Evolutionary conservation across 2,888 invertebrate genomes (phyloP), one percentile per base, ranked within the genome.

Genomic region (Hybos culiciformis): DNA sequence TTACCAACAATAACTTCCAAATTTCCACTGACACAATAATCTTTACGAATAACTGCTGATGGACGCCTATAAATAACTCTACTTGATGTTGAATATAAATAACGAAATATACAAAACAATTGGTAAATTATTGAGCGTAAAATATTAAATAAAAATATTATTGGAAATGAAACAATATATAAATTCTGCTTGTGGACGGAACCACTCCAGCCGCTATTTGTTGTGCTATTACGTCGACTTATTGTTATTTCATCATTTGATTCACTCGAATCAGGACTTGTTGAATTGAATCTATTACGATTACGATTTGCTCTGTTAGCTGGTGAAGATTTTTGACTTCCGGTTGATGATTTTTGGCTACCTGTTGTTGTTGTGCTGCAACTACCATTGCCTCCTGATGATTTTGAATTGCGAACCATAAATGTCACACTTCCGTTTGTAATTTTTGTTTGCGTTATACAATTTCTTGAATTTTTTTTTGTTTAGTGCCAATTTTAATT

Each of bases 121-220:
- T 87, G 84, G 70, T 87, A 87, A 56, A 87, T 74, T 60, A 87
- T 70, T 50, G 84, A 80, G 58, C 86, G 78, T 56, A 88, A 68
- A 58, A 87, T 74, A 66, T 85, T 86, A 68, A 87, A 88, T 54
- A 87, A 72, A 68, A 87, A 78, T 63, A 88, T 83, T 54, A 88
- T 77, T 47, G 87, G 87, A 68, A 85, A 84, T 55, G 87, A 87
- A 69, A 87, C 85, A 63, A 85, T 76, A 67, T 87, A 86, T 57
- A 88, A 75, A 68, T 87, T 88, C 67, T 83, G 77, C 68, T 87
- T 86, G 69, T 87, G 87, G 59, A 87, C 83, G 45, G 86, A 84
- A 58, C 78, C 78, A 56, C 75, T 38, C 36, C 37, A 44, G 24
- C 24, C 14, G 21, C 41, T 34, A 23, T 31, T 29, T 21, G 40